Evolutionary conservation across 1,140 invertebrate species (phyloP).

Genomic region (Zaprionus davidi): DNA sequence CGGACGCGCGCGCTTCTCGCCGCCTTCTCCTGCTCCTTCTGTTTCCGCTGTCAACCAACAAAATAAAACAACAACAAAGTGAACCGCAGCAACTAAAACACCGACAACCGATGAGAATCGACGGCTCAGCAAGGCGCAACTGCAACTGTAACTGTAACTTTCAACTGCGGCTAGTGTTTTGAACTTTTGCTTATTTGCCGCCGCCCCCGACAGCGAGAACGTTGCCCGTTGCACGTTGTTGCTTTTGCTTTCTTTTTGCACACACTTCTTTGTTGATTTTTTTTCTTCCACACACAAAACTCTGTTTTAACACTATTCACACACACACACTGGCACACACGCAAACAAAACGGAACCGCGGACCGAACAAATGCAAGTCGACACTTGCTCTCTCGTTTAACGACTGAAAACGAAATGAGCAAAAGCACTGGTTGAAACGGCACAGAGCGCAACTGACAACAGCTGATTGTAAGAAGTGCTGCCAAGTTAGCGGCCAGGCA

Average conservation of each 20-base stretch:
- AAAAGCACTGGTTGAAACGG: conserved; percentile 49
- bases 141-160: conserved; percentile 54
- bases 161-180: conserved; percentile 37
- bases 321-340: conserved; percentile 26
- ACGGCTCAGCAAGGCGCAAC: conserved; percentile 26
- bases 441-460: not conserved
- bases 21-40: conserved; percentile 32
- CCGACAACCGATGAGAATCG: conserved; percentile 33
- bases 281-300: conserved; percentile 61
- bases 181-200: conserved; percentile 49
- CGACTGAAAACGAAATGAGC: conserved; percentile 48
- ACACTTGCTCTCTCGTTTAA: conserved; percentile 43
- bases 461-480: conserved; percentile 38
- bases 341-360: conserved; percentile 31
- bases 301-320: conserved; percentile 35
- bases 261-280: conserved; percentile 35
- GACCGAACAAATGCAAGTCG: conserved; percentile 19
- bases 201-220: conserved; percentile 24
- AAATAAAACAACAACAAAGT: conserved; percentile 42
- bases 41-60: not conserved
- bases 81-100: conserved; percentile 22
- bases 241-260: conserved; percentile 55
- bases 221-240: conserved; percentile 31
- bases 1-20: conserved; percentile 34
- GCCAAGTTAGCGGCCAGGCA: not conserved